Base-by-base conservation (phyloP, 2,888 invertebrate genomes). In the Eueremaeus valkanovi region DNA sequence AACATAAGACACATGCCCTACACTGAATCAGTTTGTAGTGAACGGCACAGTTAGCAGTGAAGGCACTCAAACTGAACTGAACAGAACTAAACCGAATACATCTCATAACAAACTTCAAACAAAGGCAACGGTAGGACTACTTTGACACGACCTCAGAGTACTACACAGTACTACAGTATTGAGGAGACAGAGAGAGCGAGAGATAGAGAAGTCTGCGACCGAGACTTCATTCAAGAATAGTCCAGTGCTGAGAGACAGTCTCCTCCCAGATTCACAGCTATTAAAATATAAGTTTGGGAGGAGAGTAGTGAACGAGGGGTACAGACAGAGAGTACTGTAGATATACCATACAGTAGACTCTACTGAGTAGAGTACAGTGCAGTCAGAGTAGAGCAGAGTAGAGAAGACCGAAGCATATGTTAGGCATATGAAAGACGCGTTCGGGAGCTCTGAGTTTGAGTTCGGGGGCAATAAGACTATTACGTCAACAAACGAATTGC, bases 61-160 rank as follows among this genome's bases (percentile, higher is more conserved):
- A 55, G 55, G 55, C 55, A n/a, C 33, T 31, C 63, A 63, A 63
- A 11, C 33, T n/a, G 33, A 33, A 36, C 18, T 33, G 36, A 36
- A 36, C 31, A n/a, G n/a, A 63, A 11, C 33, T n/a, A 33, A 33
- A 36, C 18, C 18, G 36, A 36, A 36, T 18, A 31, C 42, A 68
- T 36, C 27, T 61, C 33, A 33, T 33, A 31, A 68, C 68, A 33
- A 68, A 31, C 68, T 68, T 42, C 31, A 63, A 63, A 63, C 63
- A 63, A 63, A 58, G 29, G 33, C 63, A 63, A 63, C 63, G 11
- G 63, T 33, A 63, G 33, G 63, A 63, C 63, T 63, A 68, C 68
- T 42, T 40, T 68, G 68, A 68, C 68, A 68, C 68, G 68, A 68
- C 68, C 68, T 68, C 42, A 68, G 68, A 68, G 24, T 68, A n/a